Evolutionary conservation across 2,797 vertebrate genomes (phyloP).

Genomic region (Silurus aristotelis): DNA sequence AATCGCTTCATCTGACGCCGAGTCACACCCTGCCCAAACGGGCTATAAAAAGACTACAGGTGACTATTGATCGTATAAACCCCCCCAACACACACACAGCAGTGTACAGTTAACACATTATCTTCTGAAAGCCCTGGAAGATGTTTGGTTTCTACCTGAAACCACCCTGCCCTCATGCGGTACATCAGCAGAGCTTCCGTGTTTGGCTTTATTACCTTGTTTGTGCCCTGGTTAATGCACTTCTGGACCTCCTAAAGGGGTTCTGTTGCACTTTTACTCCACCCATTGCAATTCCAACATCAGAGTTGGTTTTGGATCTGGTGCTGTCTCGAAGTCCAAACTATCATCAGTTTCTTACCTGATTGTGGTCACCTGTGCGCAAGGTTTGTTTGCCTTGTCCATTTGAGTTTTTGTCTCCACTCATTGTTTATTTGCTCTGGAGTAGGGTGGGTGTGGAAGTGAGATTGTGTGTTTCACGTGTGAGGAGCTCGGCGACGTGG

Average conservation of each 20-base stretch:
- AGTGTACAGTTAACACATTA: conserved; percentile 18
- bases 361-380: not conserved
- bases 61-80: conserved; percentile 19
- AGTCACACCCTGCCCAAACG: conserved; percentile 26
- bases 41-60: conserved; percentile 34
- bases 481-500: no score
- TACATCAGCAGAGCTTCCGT: not conserved
- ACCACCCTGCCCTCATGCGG: not conserved
- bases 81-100: not conserved
- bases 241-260: not conserved
- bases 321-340: not conserved
- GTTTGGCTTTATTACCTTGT: not conserved
- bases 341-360: not conserved
- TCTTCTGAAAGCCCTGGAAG: not conserved
- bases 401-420: not conserved
- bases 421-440: no score
- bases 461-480: no score
- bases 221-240: not conserved
- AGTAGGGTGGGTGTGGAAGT: no score
- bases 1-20: not conserved
- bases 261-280: not conserved
- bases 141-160: not conserved
- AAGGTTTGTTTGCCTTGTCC: not conserved
- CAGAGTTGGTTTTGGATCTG: not conserved
- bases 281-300: not conserved